Base-by-base conservation (phyloP, 2,113 vertebrate species). In the Perccottus glenii region DNA sequence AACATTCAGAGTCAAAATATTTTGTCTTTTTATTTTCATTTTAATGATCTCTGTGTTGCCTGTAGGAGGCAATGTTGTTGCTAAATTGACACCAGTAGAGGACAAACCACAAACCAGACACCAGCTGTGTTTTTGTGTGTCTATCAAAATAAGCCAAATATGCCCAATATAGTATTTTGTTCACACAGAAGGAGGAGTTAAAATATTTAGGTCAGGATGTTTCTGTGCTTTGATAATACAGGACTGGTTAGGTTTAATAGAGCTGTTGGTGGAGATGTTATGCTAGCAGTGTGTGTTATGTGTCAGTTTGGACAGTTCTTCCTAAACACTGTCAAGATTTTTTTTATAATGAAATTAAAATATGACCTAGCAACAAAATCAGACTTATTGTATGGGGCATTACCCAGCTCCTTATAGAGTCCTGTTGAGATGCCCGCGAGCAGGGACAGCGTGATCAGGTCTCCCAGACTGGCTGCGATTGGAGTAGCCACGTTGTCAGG, bases 401-500 rank as follows among this genome's bases (percentile, higher is more conserved):
- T 91, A 99, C 98, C 94, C 63, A 95, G 89, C 78, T 99, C 94
- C 78, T 93, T 94, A 89, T 98, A 98, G 35, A 99, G 93, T 63
- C 95, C 97, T 44, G 95, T 97, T 70, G 96, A 98, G 90, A 99
- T 96, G 84, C 98, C 96, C 2, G 98, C 95, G 35, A 99, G 94
- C 82, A 99, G 91, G 0, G 98, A 94, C 90, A 99, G 90, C 3
- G 98, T 99, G 90, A 99, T 96, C 74, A 99, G 94, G 84, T 99
- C 98, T 9, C 98, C 98, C 55, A 99, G 91, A 81, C 97, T 98
- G 66, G 98, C 98, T 40, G 98, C 98, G 4, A 99, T 99, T 7
- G 98, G 98, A 0, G 98, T 99, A 78, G 98, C 97, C 52, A 99
- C 97, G 0, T 99, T 99, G 82, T 98, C 97, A 4, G 98, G 98